phyloP scores from a whole-genome alignment of 2,113 vertebrate genomes.

The Mionectes macconnelli region DNA sequence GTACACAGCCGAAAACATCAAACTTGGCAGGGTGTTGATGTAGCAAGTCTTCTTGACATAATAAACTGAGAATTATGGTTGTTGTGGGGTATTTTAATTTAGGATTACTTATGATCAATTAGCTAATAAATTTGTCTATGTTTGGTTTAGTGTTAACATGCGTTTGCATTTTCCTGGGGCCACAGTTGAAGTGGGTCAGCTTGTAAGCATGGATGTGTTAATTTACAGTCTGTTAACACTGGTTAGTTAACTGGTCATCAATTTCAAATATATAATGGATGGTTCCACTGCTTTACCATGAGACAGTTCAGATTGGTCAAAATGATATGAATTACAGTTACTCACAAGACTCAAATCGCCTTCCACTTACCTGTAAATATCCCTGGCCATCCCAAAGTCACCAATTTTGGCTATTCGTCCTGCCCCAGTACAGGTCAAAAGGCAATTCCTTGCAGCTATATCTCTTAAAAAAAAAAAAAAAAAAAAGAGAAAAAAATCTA shows the following conservation, averaged over 20 bases:
- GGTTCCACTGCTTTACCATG: neutral
- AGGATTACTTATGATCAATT: neutral
- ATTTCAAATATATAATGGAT: neutral
- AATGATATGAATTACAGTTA: neutral
- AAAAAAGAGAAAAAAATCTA: neutral
- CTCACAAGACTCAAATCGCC: neutral
- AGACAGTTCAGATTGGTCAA: neutral
- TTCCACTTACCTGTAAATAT: constrained; percentile 84
- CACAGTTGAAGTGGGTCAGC: neutral
- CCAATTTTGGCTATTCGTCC: constrained; percentile 89
- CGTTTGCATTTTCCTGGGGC: neutral
- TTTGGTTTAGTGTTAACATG: neutral
- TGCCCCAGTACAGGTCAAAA: constrained; percentile 83
- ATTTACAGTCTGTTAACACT: neutral
- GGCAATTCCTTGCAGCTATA: constrained; percentile 90
- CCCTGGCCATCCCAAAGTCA: constrained; percentile 93
- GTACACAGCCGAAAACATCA: neutral
- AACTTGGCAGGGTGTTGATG: neutral
- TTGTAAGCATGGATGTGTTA: neutral
- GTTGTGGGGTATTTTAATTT: fast-evolving
- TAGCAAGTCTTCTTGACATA: neutral
- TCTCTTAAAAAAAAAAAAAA: constrained; percentile 72
- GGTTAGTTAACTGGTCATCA: neutral
- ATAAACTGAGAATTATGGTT: neutral
- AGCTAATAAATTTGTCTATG: neutral